phyloP scores from a whole-genome alignment of 2,113 vertebrate genomes.

The Xerus inauris region DNA sequence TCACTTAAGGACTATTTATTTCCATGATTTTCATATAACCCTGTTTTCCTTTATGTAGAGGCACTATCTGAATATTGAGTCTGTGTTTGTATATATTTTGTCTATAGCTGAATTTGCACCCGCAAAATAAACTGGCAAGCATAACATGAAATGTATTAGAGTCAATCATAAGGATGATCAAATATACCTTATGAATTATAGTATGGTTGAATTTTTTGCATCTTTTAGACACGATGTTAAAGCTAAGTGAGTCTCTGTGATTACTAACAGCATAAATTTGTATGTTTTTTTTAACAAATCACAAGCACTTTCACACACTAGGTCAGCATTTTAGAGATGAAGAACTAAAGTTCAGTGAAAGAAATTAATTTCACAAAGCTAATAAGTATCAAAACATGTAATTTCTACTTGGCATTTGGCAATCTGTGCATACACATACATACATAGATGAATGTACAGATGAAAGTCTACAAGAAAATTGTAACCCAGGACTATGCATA shows the following conservation, averaged over 20 bases:
- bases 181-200: conserved; percentile 16
- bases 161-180: conserved; percentile 29
- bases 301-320: neutral
- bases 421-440: conserved; percentile 35
- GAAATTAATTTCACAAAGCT: conserved; percentile 43
- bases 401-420: conserved; percentile 1
- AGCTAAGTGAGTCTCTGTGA: neutral
- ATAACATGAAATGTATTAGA: conserved; percentile 48
- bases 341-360: neutral
- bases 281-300: conserved; percentile 31
- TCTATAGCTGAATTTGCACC: neutral
- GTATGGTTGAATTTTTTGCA: conserved; percentile 15
- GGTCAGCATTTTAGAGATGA: neutral
- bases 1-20: neutral
- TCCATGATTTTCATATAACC: neutral
- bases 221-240: neutral
- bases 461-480: neutral
- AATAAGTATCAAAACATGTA: conserved; percentile 9
- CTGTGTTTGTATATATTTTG: conserved; percentile 30
- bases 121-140: conserved; percentile 52
- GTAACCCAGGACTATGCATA: neutral
- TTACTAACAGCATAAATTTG: conserved; percentile 24
- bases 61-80: neutral
- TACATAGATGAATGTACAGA: neutral
- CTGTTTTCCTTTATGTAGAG: neutral